Evolutionary conservation across 2,888 invertebrate species (phyloP), one percentile per base, ranked within the genome.

Genomic region (Dryobota labecula): DNA sequence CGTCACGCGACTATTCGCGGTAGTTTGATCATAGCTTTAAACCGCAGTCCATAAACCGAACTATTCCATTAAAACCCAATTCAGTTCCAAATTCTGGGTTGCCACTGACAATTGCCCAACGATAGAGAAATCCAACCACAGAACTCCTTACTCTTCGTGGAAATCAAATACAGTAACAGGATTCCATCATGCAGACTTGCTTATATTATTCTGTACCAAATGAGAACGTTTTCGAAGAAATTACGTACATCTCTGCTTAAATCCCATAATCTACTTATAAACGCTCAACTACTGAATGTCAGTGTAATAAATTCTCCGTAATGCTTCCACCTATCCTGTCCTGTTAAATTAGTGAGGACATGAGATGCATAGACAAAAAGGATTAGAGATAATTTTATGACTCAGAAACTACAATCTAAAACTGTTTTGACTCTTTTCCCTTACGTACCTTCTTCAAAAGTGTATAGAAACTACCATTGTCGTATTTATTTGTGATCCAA

Each of bases 321-420:
- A 73, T 69, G 41, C 30, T 43, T n/a, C n/a, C n/a, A n/a, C n/a
- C n/a, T n/a, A n/a, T n/a, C n/a, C n/a, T n/a, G n/a, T n/a, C 71
- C 18, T 61, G 63, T 71, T 33, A 60, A 70, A 78, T 70, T 64
- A 27, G 27, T 41, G 2, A 13, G 27, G 15, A 54, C 20, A 57
- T 43, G 30, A 64, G 43, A 38, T 38, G 41, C 36, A 53, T 38
- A 47, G 24, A 72, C n/a, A 62, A 54, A 27, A 18, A 13, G 8
- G 8, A 1, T 27, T 8, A 43, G 20, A 30, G 1, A 27, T 43
- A 60, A 6, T 43, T 27, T 43, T 4, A 20, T 27, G 7, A 38
- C 11, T 33, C 3, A 13, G 8, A 54, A 56, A 9, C 18, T 18
- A 38, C 2, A 58, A 18, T 6, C 2, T 24, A 18, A n/a, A 20